Conservation (phyloP, 2,113 vertebrate genomes). For the Gymnorhina tibicen region DNA sequence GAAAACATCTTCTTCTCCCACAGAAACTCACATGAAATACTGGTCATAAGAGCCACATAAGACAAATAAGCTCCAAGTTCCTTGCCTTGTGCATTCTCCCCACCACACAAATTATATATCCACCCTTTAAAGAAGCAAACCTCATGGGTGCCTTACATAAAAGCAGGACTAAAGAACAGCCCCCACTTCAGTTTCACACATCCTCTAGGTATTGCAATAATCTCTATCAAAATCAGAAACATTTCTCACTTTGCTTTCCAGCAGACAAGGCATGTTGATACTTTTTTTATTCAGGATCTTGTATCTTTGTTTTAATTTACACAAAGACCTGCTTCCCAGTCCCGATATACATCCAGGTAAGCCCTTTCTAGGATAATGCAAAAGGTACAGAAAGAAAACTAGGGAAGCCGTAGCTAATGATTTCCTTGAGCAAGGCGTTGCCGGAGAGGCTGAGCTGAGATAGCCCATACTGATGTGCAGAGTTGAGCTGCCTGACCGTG, state of each 20-base stretch:
- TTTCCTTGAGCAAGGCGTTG: background rate
- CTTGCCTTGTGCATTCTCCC: background rate
- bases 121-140: background rate
- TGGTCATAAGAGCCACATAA: background rate
- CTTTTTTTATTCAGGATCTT: background rate
- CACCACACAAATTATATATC: background rate
- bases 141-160: background rate
- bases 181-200: background rate
- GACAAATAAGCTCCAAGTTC: constrained; percentile 11
- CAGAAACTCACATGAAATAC: constrained; percentile 25
- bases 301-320: background rate
- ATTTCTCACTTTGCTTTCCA: background rate
- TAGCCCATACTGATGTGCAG: background rate
- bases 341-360: background rate
- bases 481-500: accelerated
- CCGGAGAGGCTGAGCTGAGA: background rate
- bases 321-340: background rate
- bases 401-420: background rate
- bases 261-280: background rate
- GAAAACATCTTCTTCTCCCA: constrained; percentile 13
- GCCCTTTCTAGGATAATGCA: background rate
- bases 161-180: background rate
- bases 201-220: background rate
- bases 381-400: background rate
- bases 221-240: background rate